A percentile compares a stretch with the other conserved stretches of the same genome.
phyloP scores from a whole-genome alignment of 2,797 vertebrate species.

The Meda fulgida region DNA sequence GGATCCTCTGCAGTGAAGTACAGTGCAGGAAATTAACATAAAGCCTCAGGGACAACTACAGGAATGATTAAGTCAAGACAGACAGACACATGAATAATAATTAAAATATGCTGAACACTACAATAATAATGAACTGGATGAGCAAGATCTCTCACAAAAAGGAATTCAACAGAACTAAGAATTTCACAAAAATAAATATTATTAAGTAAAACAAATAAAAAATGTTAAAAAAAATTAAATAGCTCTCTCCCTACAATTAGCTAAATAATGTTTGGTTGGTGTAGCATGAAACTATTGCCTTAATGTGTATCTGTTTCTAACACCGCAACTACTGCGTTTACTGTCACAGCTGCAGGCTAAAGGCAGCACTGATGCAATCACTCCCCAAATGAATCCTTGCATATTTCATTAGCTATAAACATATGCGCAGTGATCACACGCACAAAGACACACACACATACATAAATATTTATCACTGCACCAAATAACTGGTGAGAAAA shows the following conservation, averaged over 20 bases:
- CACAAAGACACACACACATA: not conserved
- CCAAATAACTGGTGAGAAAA: slow-evolving; percentile 13
- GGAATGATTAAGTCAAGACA: slow-evolving; percentile 34
- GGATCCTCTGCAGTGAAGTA: slow-evolving; percentile 34
- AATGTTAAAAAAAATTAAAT: not conserved
- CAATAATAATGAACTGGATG: slow-evolving; percentile 14
- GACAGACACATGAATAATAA: slow-evolving; percentile 31
- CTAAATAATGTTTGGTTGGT: not conserved
- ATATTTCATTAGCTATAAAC: slow-evolving; percentile 39
- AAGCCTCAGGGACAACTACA: slow-evolving; percentile 20
- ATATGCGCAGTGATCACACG: not conserved
- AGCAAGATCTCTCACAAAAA: not conserved
- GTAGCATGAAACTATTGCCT: slow-evolving; percentile 4
- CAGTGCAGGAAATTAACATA: slow-evolving; percentile 35
- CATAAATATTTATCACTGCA: slow-evolving; percentile 38
- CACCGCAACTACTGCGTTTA: not conserved
- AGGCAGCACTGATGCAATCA: slow-evolving; percentile 25
- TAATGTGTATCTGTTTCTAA: slow-evolving; percentile 11
- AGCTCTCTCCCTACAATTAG: not conserved
- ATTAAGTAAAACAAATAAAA: not conserved
- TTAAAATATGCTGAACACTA: slow-evolving; percentile 12
- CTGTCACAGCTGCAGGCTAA: slow-evolving; percentile 22
- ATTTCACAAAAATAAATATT: not conserved
- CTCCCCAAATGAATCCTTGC: slow-evolving; percentile 32
- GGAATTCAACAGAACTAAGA: not conserved